Base-by-base conservation (phyloP, 2,113 vertebrate genomes). In the Lagopus leucura region DNA sequence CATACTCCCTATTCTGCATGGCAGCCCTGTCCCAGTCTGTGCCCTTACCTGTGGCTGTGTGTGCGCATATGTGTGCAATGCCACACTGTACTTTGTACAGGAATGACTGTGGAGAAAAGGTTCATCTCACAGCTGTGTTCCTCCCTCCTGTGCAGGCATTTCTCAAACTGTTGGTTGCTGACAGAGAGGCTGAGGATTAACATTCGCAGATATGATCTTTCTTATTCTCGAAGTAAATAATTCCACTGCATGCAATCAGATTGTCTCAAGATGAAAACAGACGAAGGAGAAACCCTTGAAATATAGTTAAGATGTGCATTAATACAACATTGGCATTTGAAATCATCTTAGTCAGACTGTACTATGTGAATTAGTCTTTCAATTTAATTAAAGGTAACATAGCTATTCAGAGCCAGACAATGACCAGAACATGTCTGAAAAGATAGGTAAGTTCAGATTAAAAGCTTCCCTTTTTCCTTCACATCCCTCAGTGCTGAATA, bases 11-110 rank as follows among this genome's bases (percentile, higher is more conserved):
- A n/a, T 18, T 40, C 58, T 43, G 13, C 45, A 18, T 1, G 13
- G 15, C 65, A 45, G 5, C 45, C 6, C 30, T 4, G 4, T 54
- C 58, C 27, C 63, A 15, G 42, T 7, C 64, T 20, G n/a, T 60
- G 54, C 13, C 19, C 2, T 2, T 28, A 1, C 2, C 27, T 7
- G 0, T 3, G 20, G 21, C 7, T 36, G 22, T 58, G 72, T 16
- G 0, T 78, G 47, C 40, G 52, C 3, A 3, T 10, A 28, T 4
- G 5, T 4, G 2, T 36, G 25, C 0, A 2, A 4, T 58, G 42
- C 27, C 61, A 4, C 32, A 13, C 7, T 58, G 10, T 32, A 18
- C 22, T 11, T 61, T 16, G 8, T 57, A n/a, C 40, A 40, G 13
- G 43, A 43, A n/a, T 43, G n/a, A 58, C 6, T 47, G 45, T 25